Evolutionary conservation across 2,888 invertebrate genomes (phyloP).

Genomic region (Gonocerus acuteangulatus): DNA sequence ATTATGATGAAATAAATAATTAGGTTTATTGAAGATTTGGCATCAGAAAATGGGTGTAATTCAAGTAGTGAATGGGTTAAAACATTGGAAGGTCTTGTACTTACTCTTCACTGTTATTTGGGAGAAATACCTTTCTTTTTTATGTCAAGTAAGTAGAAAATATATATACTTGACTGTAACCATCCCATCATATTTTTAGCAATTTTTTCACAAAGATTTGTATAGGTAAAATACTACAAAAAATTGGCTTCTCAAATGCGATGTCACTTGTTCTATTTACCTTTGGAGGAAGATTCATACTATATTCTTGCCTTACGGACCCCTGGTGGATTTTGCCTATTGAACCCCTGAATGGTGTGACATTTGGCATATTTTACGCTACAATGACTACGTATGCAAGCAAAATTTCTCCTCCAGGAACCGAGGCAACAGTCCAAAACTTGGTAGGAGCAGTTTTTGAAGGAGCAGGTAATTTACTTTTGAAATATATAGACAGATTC

Average conservation of each 20-base stretch:
- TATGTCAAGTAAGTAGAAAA: slow-evolving; percentile 40
- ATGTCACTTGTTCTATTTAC: slow-evolving; percentile 75
- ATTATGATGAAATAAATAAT: too few relatives aligned
- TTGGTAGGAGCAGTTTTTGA: slow-evolving; percentile 82
- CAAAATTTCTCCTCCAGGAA: slow-evolving; percentile 71
- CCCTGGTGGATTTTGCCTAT: slow-evolving; percentile 80
- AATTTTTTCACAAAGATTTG: slow-evolving; percentile 37
- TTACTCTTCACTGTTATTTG: slow-evolving; percentile 43
- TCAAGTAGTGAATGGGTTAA: slow-evolving; percentile 42
- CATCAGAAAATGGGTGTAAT: slow-evolving; percentile 5
- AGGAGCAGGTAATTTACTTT: slow-evolving; percentile 67
- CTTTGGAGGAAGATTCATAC: slow-evolving; percentile 69
- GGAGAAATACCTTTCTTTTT: slow-evolving; percentile 46
- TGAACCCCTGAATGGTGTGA: slow-evolving; percentile 79
- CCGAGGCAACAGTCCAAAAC: slow-evolving; percentile 81
- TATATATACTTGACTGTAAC: too few relatives aligned
- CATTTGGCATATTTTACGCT: slow-evolving; percentile 80
- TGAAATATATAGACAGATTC: too few relatives aligned
- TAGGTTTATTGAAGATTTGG: slow-evolving; percentile 30
- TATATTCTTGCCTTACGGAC: slow-evolving; percentile 72
- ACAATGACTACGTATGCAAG: slow-evolving; percentile 84
- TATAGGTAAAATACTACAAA: slow-evolving; percentile 62
- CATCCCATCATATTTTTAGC: slow-evolving; percentile 66
- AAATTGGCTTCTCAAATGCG: slow-evolving; percentile 70
- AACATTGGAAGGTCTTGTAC: slow-evolving; percentile 45